phyloP scores from a whole-genome alignment of 2,113 vertebrate species.

The Prionailurus bengalensis region DNA sequence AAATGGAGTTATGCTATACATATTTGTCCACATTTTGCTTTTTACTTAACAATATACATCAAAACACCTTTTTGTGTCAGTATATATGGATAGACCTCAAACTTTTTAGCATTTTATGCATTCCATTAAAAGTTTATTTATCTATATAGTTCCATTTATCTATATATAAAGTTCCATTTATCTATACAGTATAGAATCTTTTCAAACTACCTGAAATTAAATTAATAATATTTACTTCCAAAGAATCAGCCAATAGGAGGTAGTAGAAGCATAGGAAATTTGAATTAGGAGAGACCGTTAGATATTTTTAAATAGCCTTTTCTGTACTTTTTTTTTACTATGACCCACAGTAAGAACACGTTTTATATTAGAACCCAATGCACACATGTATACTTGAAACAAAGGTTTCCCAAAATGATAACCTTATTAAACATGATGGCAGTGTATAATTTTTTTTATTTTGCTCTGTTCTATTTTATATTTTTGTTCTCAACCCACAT shows the following conservation, averaged over 20 bases:
- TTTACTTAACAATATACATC: neutral
- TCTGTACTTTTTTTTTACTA: neutral
- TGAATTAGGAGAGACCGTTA: neutral
- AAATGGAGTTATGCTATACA: neutral
- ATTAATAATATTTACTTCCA: neutral
- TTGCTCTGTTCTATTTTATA: neutral
- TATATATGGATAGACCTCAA: neutral
- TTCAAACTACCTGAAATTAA: neutral
- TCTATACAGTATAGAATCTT: neutral
- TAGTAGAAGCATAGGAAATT: neutral
- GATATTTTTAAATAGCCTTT: neutral
- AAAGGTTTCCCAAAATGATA: constrained; percentile 6
- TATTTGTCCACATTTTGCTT: neutral
- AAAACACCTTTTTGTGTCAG: neutral
- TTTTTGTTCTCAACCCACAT: neutral
- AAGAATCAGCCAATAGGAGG: neutral
- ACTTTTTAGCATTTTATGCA: neutral
- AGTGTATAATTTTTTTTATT: constrained; percentile 26
- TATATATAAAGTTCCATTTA: too few relatives aligned
- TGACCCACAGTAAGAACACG: neutral
- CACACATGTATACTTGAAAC: neutral
- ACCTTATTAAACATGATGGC: neutral
- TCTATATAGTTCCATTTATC: too few relatives aligned
- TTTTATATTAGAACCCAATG: neutral
- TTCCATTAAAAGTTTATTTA: neutral